Conservation (phyloP, 2,113 vertebrate genomes). For the Gadus macrocephalus region DNA sequence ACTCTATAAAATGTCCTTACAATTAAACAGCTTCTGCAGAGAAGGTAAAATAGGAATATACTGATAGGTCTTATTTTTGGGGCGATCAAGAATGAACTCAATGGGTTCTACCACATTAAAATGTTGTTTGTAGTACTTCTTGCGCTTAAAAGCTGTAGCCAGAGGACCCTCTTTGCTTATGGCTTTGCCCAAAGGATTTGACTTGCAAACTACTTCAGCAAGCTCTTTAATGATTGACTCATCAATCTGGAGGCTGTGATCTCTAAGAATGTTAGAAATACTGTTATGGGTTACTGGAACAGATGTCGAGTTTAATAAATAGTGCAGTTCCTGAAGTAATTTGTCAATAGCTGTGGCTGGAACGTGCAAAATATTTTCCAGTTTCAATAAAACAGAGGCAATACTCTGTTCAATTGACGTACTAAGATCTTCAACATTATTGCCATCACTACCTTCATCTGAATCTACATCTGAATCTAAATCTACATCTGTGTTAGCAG, state of each 20-base stretch:
- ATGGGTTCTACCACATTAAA: constrained; percentile 7
- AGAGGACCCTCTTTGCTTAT: no score
- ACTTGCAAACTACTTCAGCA: no score
- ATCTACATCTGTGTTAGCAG: not conserved
- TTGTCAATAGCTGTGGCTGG: constrained; percentile 25
- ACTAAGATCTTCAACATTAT: constrained; percentile 19
- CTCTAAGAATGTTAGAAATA: constrained; percentile 12
- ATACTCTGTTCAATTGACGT: constrained; percentile 15
- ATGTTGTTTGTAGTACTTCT: no score
- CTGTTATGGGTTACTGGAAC: not conserved
- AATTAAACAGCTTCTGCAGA: constrained; percentile 32
- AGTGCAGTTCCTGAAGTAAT: constrained; percentile 22
- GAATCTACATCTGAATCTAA: constrained; percentile 1
- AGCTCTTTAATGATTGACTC: no score
- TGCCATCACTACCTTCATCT: not conserved
- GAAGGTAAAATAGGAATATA: constrained; percentile 40
- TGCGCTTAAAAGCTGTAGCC: no score
- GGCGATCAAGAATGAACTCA: constrained; percentile 38
- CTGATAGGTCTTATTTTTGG: constrained; percentile 35
- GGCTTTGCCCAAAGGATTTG: no score
- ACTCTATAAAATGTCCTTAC: constrained; percentile 22
- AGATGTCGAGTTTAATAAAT: not conserved
- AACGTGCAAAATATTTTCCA: constrained; percentile 35
- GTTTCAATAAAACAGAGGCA: constrained; percentile 21
- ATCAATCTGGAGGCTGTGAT: no score